A percentile compares a stretch with the other conserved stretches of the same genome.
These are phyloP conservation scores for Bombus huntii DNA, from an alignment of 1,140 invertebrate genomes.

Conservation along the genomic window DNA sequence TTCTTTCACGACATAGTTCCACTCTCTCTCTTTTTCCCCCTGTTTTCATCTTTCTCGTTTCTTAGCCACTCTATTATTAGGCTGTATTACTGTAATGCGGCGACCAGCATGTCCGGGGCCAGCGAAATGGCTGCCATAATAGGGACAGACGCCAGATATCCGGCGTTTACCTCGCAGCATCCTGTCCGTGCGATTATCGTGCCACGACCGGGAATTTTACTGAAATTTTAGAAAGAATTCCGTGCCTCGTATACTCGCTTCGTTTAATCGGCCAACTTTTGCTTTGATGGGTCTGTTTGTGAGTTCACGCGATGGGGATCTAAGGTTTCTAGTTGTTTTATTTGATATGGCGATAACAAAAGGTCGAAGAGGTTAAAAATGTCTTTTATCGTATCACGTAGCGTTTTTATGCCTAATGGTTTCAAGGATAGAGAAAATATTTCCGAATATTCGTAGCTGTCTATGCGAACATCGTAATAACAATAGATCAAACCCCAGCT, in stretches of 20 bases:
- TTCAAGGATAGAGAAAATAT: no score
- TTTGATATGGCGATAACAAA: neutral
- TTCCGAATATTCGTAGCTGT: no score
- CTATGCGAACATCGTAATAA: no score
- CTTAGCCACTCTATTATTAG: constrained; percentile 76
- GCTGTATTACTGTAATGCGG: constrained; percentile 77
- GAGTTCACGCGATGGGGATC: neutral
- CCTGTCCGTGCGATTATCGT: constrained; percentile 52
- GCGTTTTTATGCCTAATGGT: no score
- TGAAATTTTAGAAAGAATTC: neutral
- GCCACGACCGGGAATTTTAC: neutral
- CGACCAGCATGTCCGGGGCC: constrained; percentile 70
- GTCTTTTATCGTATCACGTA: neutral
- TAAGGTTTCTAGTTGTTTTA: neutral
- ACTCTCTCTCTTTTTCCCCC: constrained; percentile 34
- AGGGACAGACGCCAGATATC: constrained; percentile 62
- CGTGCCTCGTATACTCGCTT: neutral
- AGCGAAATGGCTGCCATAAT: constrained; percentile 70
- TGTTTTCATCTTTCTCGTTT: constrained; percentile 9
- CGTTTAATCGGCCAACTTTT: neutral
- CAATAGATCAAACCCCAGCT: no score
- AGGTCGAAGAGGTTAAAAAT: neutral
- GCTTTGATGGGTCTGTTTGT: neutral
- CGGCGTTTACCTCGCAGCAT: constrained; percentile 65
- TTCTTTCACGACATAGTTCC: constrained; percentile 38